These are phyloP conservation scores for Drosophila maculinotata DNA, from an alignment of 2,888 invertebrate species.

Conservation along the genomic window DNA sequence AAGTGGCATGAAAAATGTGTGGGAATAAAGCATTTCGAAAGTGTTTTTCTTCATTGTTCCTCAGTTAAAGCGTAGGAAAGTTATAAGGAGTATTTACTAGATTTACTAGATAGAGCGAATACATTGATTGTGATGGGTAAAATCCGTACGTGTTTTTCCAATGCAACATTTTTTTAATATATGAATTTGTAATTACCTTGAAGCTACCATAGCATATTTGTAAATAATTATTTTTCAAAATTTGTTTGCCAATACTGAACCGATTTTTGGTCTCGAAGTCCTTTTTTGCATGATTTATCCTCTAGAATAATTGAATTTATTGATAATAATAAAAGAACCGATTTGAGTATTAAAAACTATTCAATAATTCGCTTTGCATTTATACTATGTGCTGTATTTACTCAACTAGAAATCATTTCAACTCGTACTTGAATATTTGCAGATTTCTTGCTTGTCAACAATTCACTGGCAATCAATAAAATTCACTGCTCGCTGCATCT, in stretches of 20 bases:
- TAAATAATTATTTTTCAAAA: too few species aligned
- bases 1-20: neutral
- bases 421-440: constrained; percentile 16
- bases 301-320: too few species aligned
- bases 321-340: too few species aligned
- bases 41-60: neutral
- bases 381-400: neutral
- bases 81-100: neutral
- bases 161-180: too few species aligned
- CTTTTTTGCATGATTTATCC: too few species aligned
- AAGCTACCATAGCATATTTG: too few species aligned
- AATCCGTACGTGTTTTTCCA: too few species aligned
- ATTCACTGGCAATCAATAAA: constrained; percentile 53
- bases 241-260: too few species aligned
- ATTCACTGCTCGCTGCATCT: constrained; percentile 42
- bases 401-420: neutral
- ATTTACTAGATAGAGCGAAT: too few species aligned
- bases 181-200: too few species aligned
- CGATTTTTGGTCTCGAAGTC: too few species aligned
- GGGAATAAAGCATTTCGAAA: neutral
- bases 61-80: neutral
- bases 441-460: constrained; percentile 19
- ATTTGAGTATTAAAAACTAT: neutral
- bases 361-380: neutral
- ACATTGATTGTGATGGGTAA: too few species aligned